These are phyloP conservation scores for Amphiprion ocellaris DNA, from an alignment of 2,113 vertebrate genomes.

Conservation along the genomic window DNA sequence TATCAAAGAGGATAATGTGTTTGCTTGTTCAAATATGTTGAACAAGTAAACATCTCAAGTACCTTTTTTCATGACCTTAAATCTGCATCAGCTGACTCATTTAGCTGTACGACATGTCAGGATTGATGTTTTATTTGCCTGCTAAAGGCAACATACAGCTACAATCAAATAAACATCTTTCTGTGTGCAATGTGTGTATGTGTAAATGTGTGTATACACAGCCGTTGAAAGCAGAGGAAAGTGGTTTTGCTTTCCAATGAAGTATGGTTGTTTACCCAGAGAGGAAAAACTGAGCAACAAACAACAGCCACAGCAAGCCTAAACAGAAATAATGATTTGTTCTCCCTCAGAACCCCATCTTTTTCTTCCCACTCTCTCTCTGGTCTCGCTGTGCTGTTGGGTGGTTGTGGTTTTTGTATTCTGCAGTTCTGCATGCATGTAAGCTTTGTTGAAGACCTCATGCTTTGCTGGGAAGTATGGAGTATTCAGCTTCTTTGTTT, in stretches of 20 bases:
- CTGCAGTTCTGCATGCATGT: conserved; percentile 28
- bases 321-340: conserved; percentile 53
- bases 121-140: not conserved
- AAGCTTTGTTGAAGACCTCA: conserved; percentile 32
- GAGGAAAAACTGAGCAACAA: conserved; percentile 59
- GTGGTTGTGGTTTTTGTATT: conserved; percentile 46
- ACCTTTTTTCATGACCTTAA: not conserved
- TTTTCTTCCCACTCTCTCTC: conserved; percentile 2
- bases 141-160: conserved; percentile 16
- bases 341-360: not conserved
- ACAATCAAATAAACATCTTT: not conserved
- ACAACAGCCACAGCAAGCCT: conserved; percentile 56
- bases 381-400: conserved; percentile 21
- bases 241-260: conserved; percentile 61
- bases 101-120: not conserved
- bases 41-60: too few species aligned
- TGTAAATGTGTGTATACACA: conserved; percentile 13
- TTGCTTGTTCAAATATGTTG: too few species aligned
- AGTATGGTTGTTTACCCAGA: conserved; percentile 52
- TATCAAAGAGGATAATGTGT: too few species aligned
- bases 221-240: conserved; percentile 32
- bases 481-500: conserved; percentile 6
- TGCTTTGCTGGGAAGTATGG: conserved; percentile 11
- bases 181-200: not conserved
- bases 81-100: not conserved